phyloP scores from a whole-genome alignment of 1,140 invertebrate genomes.

The Neoseiulus cucumeris region DNA sequence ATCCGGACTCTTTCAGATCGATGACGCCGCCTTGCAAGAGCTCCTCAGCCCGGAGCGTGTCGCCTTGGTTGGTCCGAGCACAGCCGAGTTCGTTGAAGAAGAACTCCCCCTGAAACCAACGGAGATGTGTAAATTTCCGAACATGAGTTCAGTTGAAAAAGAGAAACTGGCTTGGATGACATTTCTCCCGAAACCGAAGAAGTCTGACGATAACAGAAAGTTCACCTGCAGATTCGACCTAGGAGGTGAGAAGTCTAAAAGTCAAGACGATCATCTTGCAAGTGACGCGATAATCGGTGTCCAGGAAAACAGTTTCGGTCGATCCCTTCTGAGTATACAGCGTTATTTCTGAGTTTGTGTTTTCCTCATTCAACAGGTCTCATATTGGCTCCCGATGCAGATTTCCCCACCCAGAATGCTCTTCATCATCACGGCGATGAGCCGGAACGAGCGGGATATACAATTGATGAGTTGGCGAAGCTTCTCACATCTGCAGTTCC shows the following conservation, averaged over 20 bases:
- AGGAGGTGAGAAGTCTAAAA: constrained; percentile 14
- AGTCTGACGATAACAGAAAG: background rate
- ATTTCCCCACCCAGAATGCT: constrained; percentile 13
- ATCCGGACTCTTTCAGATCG: constrained; percentile 11
- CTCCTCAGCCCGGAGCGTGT: background rate
- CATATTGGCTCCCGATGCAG: constrained; percentile 5
- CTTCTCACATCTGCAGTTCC: constrained; percentile 14
- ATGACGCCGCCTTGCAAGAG: background rate
- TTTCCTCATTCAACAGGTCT: background rate
- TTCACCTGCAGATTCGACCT: constrained; percentile 17
- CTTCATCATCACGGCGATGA: constrained; percentile 19
- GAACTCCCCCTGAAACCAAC: background rate
- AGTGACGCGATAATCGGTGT: too few relatives aligned
- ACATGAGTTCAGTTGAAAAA: constrained; percentile 17
- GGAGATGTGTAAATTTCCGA: constrained; percentile 13
- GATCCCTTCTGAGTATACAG: too few relatives aligned
- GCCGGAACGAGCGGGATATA: constrained; percentile 17
- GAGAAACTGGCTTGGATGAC: constrained; percentile 19
- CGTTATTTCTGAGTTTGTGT: too few relatives aligned
- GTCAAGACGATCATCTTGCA: too few relatives aligned
- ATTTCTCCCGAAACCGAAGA: background rate
- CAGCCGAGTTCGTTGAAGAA: background rate
- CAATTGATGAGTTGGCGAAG: constrained; percentile 16
- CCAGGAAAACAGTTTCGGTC: too few relatives aligned
- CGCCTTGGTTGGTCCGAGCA: background rate